phyloP scores from a whole-genome alignment of 2,888 invertebrate genomes.

The Stictocephala bisonia region DNA sequence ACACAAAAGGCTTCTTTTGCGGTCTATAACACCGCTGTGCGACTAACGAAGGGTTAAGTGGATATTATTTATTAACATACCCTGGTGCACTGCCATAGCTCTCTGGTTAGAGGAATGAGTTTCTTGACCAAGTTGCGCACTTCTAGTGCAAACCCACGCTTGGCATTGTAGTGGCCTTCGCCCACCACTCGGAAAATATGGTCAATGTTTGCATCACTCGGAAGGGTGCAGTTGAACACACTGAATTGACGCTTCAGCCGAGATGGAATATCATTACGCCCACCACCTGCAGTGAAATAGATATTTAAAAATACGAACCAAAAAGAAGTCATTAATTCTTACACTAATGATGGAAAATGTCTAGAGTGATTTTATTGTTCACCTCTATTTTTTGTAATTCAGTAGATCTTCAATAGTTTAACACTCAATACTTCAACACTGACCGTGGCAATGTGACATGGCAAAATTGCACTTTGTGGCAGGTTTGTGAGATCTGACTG shows the following conservation, averaged over 20 bases:
- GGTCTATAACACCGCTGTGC: no score
- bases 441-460: no score
- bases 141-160: constrained; percentile 86
- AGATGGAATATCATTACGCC: constrained; percentile 94
- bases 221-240: constrained; percentile 95
- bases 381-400: no score
- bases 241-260: constrained; percentile 93
- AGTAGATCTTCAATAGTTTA: no score
- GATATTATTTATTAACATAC: no score
- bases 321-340: no score
- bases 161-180: constrained; percentile 91
- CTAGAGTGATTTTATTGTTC: constrained; percentile 49
- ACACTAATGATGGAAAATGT: no score
- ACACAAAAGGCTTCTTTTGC: no score
- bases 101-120: constrained; percentile 87
- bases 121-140: constrained; percentile 84
- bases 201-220: constrained; percentile 90
- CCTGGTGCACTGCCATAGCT: constrained; percentile 89
- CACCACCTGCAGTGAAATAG: constrained; percentile 74
- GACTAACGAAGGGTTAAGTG: no score
- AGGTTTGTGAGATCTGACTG: no score
- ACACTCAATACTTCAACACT: no score
- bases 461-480: no score
- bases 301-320: background rate
- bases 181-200: constrained; percentile 94